Conservation (phyloP, 2,888 invertebrate species). For the Dinocampus coccinellae region DNA sequence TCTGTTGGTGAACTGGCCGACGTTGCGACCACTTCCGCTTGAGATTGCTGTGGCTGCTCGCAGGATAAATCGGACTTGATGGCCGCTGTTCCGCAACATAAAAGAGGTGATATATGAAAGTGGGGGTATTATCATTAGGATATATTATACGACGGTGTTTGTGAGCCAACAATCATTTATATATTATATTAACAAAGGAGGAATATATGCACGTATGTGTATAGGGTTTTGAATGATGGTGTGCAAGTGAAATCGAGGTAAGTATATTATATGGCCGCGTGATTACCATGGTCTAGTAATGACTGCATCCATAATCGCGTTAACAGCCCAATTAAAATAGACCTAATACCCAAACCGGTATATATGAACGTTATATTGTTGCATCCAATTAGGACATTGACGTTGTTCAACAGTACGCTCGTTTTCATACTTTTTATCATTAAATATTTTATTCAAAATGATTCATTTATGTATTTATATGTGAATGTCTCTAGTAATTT, state of each 20-base stretch:
- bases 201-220: conserved; percentile 23
- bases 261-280: conserved; percentile 68
- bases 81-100: conserved; percentile 66
- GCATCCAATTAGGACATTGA: conserved; percentile 38
- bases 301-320: conserved; percentile 62
- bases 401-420: conserved; percentile 4
- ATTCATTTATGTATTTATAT: background rate
- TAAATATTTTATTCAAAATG: background rate
- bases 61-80: conserved; percentile 64
- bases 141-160: background rate
- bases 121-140: background rate
- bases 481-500: background rate
- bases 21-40: conserved; percentile 54
- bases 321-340: conserved; percentile 58
- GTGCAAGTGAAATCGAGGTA: conserved; percentile 69
- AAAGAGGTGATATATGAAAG: conserved; percentile 14
- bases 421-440: background rate
- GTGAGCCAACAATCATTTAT: conserved; percentile 45
- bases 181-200: conserved; percentile 33
- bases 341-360: conserved; percentile 21
- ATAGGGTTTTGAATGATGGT: conserved; percentile 20
- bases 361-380: conserved; percentile 14
- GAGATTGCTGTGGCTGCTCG: conserved; percentile 47
- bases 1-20: conserved; percentile 67
- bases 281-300: conserved; percentile 68